A percentile compares a stretch with the other conserved stretches of the same genome.
These are phyloP conservation scores for Rhopalosiphum nymphaeae DNA, from an alignment of 2,888 invertebrate species.

Conservation along the genomic window DNA sequence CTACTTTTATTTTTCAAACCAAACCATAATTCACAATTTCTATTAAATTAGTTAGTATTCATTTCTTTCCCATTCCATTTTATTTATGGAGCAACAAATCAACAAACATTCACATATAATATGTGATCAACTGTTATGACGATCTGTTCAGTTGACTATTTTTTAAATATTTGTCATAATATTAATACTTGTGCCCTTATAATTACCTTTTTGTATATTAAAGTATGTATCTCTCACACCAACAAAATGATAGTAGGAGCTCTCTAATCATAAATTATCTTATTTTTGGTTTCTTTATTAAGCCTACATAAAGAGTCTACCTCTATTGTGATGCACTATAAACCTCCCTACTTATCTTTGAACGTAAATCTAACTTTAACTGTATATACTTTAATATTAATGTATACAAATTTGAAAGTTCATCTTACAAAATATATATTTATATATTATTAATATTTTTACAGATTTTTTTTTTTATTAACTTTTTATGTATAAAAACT, in stretches of 20 bases:
- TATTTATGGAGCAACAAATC: not conserved
- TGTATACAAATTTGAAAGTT: constrained; percentile 39
- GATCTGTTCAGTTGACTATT: constrained; percentile 12
- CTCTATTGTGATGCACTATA: constrained; percentile 22
- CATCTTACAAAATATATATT: constrained; percentile 8
- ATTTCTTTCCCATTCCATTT: constrained; percentile 39
- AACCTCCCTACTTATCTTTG: constrained; percentile 50
- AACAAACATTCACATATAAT: not conserved
- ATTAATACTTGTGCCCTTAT: not conserved
- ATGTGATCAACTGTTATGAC: not conserved
- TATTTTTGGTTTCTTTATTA: not conserved
- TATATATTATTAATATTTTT: constrained; percentile 50
- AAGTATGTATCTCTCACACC: not conserved
- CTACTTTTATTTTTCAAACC: not conserved
- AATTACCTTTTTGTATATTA: not conserved
- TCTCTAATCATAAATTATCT: not conserved
- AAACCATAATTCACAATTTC: not conserved
- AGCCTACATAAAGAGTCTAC: constrained; percentile 36
- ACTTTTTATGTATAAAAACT: constrained; percentile 36
- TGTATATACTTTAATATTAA: constrained; percentile 49
- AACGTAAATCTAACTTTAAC: constrained; percentile 11
- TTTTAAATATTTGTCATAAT: not conserved
- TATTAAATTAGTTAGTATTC: not conserved
- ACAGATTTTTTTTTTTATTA: constrained; percentile 43
- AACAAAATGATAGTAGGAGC: not conserved